A percentile compares a stretch with the other conserved stretches of the same genome.
These are phyloP conservation scores for Callimorpha dominula DNA, from an alignment of 2,888 invertebrate genomes.

Conservation along the genomic window DNA sequence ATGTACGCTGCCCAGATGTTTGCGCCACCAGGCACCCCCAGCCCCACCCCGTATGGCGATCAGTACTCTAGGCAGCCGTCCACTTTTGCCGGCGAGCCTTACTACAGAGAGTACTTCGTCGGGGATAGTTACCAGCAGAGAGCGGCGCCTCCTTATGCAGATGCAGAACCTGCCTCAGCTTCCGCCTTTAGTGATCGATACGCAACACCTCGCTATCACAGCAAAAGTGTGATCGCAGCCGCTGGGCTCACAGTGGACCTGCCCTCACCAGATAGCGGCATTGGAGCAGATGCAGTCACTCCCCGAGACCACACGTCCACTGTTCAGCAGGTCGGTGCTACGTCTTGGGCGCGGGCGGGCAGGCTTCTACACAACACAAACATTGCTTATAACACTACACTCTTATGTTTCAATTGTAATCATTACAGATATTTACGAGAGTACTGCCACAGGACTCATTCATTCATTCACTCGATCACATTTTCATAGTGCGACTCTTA, in stretches of 20 bases:
- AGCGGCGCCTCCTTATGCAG: constrained; percentile 86
- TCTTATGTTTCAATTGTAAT: constrained; percentile 47
- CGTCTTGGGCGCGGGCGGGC: constrained; percentile 80
- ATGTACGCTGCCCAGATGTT: constrained; percentile 91
- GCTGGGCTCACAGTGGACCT: constrained; percentile 96
- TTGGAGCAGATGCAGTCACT: constrained; percentile 97
- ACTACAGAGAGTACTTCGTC: constrained; percentile 93
- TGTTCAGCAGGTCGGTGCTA: constrained; percentile 93
- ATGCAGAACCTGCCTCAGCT: constrained; percentile 87
- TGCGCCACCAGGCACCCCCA: constrained; percentile 89
- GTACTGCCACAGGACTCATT: constrained; percentile 39
- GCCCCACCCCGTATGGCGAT: constrained; percentile 88
- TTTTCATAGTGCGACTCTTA: constrained; percentile 24
- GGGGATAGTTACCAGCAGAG: constrained; percentile 88
- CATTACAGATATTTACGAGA: constrained; percentile 38
- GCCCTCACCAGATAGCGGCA: constrained; percentile 98
- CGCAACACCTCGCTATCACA: constrained; percentile 90
- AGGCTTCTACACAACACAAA: constrained; percentile 61
- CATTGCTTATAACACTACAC: constrained; percentile 45
- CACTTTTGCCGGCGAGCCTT: constrained; percentile 90
- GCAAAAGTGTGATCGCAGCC: constrained; percentile 90
- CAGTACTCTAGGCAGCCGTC: constrained; percentile 84
- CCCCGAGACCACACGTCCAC: constrained; percentile 94
- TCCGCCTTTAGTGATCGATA: constrained; percentile 90
- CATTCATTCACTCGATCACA: constrained; percentile 39